A percentile compares a stretch with the other conserved stretches of the same genome.
phyloP scores from a whole-genome alignment of 2,797 vertebrate genomes.

The Arnoldichthys spilopterus region DNA sequence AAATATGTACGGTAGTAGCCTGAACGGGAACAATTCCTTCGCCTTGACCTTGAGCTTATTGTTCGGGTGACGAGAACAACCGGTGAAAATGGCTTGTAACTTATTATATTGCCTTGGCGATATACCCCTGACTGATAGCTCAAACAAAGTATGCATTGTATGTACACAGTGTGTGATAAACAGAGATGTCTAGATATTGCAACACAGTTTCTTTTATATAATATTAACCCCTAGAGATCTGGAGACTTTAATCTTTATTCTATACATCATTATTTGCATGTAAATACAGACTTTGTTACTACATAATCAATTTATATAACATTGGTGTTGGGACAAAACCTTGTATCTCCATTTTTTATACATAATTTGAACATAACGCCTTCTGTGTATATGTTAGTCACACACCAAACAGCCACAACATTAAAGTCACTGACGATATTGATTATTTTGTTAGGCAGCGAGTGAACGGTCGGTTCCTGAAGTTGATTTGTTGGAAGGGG shows the following conservation, averaged over 20 bases:
- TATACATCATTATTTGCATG: neutral
- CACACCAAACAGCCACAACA: too few relatives aligned
- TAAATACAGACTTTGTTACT: too few relatives aligned
- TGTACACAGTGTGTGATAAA: neutral
- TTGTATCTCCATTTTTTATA: too few relatives aligned
- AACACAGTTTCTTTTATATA: neutral
- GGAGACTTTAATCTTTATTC: too few relatives aligned
- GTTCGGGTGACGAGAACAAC: conserved; percentile 33
- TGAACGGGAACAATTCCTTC: conserved; percentile 37
- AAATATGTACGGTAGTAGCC: conserved; percentile 43
- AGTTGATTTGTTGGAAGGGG: too few relatives aligned
- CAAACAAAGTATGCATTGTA: conserved; percentile 32
- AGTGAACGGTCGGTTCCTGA: too few relatives aligned
- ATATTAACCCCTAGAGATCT: neutral
- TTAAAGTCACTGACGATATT: too few relatives aligned
- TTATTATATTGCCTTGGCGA: conserved; percentile 26
- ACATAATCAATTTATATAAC: too few relatives aligned
- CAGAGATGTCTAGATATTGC: neutral
- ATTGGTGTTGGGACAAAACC: too few relatives aligned
- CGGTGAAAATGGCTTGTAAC: conserved; percentile 38
- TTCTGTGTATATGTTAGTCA: too few relatives aligned
- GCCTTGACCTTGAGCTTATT: conserved; percentile 56
- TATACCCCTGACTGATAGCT: conserved; percentile 26
- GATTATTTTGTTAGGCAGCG: too few relatives aligned
- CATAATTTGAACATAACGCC: too few relatives aligned